Evolutionary conservation across 2,888 invertebrate species (phyloP).

Genomic region (Mesorhabditis sp.): DNA sequence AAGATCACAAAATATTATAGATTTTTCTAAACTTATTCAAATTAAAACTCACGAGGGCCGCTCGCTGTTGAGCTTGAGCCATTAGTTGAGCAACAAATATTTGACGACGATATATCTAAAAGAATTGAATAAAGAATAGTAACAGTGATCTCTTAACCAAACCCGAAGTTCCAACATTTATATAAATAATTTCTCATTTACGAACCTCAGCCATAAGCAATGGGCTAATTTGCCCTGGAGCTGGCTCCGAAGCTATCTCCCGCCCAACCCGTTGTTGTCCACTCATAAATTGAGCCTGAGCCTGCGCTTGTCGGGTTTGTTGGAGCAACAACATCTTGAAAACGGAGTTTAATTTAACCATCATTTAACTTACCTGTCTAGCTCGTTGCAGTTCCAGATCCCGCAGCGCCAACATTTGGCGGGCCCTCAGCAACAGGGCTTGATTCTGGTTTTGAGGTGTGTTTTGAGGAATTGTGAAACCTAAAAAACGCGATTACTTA

Average conservation of each 20-base stretch:
- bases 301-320: background rate
- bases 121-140: background rate
- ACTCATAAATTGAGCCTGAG: background rate
- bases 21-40: no score
- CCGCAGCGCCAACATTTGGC: background rate
- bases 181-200: background rate
- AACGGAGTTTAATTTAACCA: no score
- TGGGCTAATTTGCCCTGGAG: background rate
- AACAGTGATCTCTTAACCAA: background rate
- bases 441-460: background rate
- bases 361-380: background rate
- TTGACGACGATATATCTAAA: background rate
- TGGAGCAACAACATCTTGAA: background rate
- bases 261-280: background rate
- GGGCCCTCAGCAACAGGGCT: slow-evolving; percentile 2
- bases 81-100: slow-evolving; percentile 1
- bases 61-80: background rate
- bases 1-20: no score
- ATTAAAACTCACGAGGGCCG: background rate
- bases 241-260: background rate
- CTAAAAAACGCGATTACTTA: no score
- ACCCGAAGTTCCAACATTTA: no score
- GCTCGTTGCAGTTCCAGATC: background rate
- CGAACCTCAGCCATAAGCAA: background rate
- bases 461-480: no score